A percentile compares a stretch with the other conserved stretches of the same genome.
These are phyloP conservation scores for Crypturellus undulatus DNA, from an alignment of 2,113 vertebrate genomes.

Conservation along the genomic window DNA sequence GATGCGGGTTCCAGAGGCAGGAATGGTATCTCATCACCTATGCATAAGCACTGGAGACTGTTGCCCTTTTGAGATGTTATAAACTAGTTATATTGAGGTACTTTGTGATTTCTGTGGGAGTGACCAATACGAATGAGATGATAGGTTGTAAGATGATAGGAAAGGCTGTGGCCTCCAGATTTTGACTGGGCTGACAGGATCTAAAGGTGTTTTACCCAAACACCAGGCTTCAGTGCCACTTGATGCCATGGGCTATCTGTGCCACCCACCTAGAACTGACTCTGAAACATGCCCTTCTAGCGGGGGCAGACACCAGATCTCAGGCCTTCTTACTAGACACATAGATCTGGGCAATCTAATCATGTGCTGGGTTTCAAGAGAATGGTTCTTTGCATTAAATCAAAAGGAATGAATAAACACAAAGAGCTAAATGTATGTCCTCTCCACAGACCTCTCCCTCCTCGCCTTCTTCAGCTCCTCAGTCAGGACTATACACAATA, in stretches of 20 bases:
- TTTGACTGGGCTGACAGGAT: background rate
- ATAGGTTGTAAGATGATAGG: background rate
- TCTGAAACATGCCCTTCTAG: background rate
- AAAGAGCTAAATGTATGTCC: background rate
- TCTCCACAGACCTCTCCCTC: background rate
- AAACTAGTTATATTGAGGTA: background rate
- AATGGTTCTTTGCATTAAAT: background rate
- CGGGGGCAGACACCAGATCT: background rate
- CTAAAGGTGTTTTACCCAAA: background rate
- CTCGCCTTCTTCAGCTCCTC: background rate
- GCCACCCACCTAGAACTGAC: background rate
- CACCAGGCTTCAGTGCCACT: background rate
- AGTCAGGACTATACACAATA: background rate
- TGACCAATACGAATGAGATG: background rate
- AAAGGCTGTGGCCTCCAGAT: background rate
- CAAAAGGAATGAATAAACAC: background rate
- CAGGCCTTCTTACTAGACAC: background rate
- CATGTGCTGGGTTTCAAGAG: background rate
- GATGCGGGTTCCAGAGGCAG: background rate
- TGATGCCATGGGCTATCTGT: background rate
- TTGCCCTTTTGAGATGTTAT: background rate
- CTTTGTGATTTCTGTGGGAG: background rate
- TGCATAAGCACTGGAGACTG: fast-evolving
- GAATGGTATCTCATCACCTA: background rate
- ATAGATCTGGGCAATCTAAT: background rate